Percentiles rank a stretch among this genome's conserved stretches.
These are phyloP conservation scores for Coptodon bakossiorum DNA, from an alignment of 2,113 vertebrate species.

Conservation along the genomic window DNA sequence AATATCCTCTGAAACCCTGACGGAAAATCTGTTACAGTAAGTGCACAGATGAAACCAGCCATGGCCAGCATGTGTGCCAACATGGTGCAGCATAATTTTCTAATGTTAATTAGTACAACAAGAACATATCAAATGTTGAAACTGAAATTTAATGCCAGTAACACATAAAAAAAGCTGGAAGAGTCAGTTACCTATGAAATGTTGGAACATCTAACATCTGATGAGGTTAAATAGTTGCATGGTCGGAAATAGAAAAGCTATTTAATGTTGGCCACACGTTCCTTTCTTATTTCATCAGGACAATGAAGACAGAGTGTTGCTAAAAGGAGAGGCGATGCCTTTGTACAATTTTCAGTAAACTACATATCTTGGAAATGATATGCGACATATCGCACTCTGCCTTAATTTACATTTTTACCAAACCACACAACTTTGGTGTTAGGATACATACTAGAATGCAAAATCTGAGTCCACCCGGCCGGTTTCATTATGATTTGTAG, in stretches of 20 bases:
- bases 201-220: neutral
- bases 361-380: neutral
- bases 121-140: neutral
- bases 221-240: neutral
- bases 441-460: neutral
- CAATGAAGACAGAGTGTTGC: neutral
- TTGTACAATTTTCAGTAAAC: neutral
- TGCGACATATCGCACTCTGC: neutral
- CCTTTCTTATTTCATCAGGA: neutral
- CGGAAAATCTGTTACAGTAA: neutral
- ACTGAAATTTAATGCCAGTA: neutral
- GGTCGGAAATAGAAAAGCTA: neutral
- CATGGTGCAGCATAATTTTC: fast-evolving
- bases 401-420: neutral
- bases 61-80: neutral
- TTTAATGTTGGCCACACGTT: neutral
- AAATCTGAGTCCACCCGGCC: neutral
- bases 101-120: neutral
- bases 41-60: neutral
- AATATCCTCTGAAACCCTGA: neutral
- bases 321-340: neutral
- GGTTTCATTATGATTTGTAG: neutral
- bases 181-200: neutral
- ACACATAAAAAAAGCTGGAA: neutral
- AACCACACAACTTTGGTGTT: neutral